Percentiles rank a stretch among this genome's conserved stretches.
These are phyloP conservation scores for Bombus waltoni DNA, from an alignment of 1,140 invertebrate genomes.

Conservation along the genomic window DNA sequence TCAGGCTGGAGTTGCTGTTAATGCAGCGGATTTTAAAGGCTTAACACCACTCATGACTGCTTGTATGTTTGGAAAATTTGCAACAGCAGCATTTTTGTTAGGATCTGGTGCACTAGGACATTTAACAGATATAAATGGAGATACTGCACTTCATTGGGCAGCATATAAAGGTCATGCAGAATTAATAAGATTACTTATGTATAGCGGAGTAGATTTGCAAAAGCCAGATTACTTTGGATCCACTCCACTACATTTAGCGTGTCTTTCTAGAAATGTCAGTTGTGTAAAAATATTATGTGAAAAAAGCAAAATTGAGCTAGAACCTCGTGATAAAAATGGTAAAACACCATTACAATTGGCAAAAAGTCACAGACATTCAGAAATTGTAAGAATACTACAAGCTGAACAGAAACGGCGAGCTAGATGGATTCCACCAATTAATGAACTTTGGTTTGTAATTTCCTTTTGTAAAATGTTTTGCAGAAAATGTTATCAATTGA, in stretches of 20 bases:
- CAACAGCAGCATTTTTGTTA: conserved; percentile 93
- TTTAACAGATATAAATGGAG: conserved; percentile 94
- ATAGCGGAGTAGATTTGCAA: conserved; percentile 93
- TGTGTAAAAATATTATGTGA: conserved; percentile 93
- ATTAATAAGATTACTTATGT: conserved; percentile 93
- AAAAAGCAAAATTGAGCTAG: conserved; percentile 93
- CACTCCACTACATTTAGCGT: conserved; percentile 96
- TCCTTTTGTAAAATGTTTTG: background rate
- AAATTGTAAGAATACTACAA: conserved; percentile 91
- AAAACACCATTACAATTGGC: conserved; percentile 95
- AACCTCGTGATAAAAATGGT: conserved; percentile 94
- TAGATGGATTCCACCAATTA: conserved; percentile 92
- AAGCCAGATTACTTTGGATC: conserved; percentile 96
- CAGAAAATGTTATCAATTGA: background rate
- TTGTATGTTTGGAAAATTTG: conserved; percentile 95
- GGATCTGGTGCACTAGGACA: conserved; percentile 93
- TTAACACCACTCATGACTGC: conserved; percentile 95
- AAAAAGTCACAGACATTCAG: conserved; percentile 92
- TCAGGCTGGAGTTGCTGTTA: conserved; percentile 92
- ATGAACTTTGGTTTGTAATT: conserved; percentile 89
- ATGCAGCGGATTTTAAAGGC: conserved; percentile 95
- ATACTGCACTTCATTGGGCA: conserved; percentile 96
- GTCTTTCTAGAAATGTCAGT: conserved; percentile 92
- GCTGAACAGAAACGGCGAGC: conserved; percentile 91
- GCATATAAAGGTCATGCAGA: conserved; percentile 96